phyloP scores from a whole-genome alignment of 2,797 vertebrate genomes.

The Mormyrus proboscirostris region DNA sequence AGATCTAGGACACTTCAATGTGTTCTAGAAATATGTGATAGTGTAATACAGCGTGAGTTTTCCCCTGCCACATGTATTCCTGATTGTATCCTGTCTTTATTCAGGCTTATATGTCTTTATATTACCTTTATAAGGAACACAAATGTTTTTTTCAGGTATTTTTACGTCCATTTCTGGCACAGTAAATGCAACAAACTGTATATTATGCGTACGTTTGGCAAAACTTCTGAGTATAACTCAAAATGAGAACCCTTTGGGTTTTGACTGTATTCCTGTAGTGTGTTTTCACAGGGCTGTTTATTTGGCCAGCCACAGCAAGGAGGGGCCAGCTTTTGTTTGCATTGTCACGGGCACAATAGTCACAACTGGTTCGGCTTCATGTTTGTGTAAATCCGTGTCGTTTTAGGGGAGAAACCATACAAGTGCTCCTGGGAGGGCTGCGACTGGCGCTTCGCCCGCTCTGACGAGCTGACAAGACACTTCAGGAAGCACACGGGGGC shows the following conservation, averaged over 20 bases:
- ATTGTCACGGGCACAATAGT: background rate
- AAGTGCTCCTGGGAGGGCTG: slow-evolving; percentile 95
- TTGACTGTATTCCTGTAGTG: background rate
- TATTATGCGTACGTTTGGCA: background rate
- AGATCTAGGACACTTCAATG: background rate
- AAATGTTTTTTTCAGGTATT: background rate
- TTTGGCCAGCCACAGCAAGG: background rate
- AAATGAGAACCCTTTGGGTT: background rate
- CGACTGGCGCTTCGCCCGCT: slow-evolving; percentile 93
- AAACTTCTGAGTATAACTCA: background rate
- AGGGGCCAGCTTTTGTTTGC: background rate
- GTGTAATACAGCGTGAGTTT: background rate
- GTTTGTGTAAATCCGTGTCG: slow-evolving; percentile 20
- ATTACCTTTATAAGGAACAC: background rate
- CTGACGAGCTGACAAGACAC: slow-evolving; percentile 92
- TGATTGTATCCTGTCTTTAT: background rate
- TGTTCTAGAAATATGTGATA: background rate
- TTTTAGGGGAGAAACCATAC: slow-evolving; percentile 92
- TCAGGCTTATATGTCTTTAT: background rate
- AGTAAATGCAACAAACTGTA: background rate
- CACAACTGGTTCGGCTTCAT: background rate
- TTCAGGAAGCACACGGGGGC: slow-evolving; percentile 95
- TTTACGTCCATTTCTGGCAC: background rate
- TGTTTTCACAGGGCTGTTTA: background rate
- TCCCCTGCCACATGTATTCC: background rate